Conservation (phyloP, 1,140 invertebrate species). For the Drosophila virilis region DNA sequence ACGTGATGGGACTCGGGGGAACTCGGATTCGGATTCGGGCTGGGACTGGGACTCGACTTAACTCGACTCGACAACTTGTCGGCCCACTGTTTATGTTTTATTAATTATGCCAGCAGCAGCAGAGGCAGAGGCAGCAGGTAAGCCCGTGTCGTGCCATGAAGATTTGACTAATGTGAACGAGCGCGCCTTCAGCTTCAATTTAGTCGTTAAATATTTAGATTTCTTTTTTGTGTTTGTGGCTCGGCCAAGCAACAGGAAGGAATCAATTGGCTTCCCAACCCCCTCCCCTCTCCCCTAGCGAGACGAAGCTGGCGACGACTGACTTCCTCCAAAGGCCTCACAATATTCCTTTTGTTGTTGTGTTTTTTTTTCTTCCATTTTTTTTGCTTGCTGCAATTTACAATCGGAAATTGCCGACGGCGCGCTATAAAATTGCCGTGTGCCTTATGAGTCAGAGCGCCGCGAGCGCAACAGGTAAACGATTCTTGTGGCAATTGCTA, state of each 20-base stretch:
- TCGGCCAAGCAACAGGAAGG: constrained; percentile 63
- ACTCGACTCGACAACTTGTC: constrained; percentile 26
- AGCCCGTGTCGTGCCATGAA: constrained; percentile 44
- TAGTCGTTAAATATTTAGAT: constrained; percentile 82
- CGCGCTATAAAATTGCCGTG: constrained; percentile 40
- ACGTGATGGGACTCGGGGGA: constrained; percentile 58
- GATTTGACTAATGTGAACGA: constrained; percentile 73
- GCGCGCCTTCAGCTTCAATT: constrained; percentile 75
- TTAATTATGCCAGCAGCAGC: constrained; percentile 71
- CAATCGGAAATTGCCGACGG: constrained; percentile 53
- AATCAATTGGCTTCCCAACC: constrained; percentile 75
- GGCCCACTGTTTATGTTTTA: constrained; percentile 77
- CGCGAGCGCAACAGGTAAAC: constrained; percentile 46
- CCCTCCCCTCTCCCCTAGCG: too few relatives aligned
- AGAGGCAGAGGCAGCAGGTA: constrained; percentile 46
- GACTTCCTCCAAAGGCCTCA: constrained; percentile 63
- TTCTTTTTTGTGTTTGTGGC: constrained; percentile 54
- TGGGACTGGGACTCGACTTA: not conserved
- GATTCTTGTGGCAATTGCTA: constrained; percentile 24
- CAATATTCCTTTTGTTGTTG: constrained; percentile 67
- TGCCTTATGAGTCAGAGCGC: constrained; percentile 56
- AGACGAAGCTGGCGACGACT: too few relatives aligned
- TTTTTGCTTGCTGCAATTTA: constrained; percentile 61
- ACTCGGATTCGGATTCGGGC: not conserved
- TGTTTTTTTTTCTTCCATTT: constrained; percentile 33